These are phyloP conservation scores for Pteronura brasiliensis DNA, from an alignment of 2,113 vertebrate species.

Conservation along the genomic window DNA sequence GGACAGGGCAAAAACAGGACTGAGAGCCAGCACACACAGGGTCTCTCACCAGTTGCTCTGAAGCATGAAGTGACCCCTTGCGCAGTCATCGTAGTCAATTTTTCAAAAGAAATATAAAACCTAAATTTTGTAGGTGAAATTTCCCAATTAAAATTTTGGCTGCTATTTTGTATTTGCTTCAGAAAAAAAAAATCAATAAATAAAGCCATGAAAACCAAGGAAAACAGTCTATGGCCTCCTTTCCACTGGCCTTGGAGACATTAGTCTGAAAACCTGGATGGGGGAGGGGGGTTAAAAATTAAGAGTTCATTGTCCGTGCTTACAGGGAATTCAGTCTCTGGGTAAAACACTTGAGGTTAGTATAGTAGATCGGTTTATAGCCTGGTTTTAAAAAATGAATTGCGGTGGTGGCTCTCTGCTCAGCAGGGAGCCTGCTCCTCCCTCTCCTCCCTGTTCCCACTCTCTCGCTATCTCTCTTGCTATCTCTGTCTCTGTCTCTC, in stretches of 20 bases:
- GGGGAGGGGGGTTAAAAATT: neutral
- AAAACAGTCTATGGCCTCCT: neutral
- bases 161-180: neutral
- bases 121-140: neutral
- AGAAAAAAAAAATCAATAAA: neutral
- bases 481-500: neutral
- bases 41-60: neutral
- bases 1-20: too few species aligned
- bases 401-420: neutral
- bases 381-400: neutral
- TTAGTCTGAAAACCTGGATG: neutral
- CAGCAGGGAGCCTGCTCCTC: neutral
- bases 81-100: neutral
- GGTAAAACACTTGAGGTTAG: neutral
- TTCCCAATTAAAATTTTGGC: neutral
- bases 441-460: neutral
- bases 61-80: neutral
- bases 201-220: neutral
- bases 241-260: neutral
- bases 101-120: neutral
- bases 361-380: neutral
- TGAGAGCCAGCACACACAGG: accelerated
- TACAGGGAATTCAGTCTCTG: neutral
- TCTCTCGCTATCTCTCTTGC: neutral
- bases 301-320: too few species aligned